phyloP scores from a whole-genome alignment of 2,888 invertebrate genomes.

The Phrixothrix hirtus region DNA sequence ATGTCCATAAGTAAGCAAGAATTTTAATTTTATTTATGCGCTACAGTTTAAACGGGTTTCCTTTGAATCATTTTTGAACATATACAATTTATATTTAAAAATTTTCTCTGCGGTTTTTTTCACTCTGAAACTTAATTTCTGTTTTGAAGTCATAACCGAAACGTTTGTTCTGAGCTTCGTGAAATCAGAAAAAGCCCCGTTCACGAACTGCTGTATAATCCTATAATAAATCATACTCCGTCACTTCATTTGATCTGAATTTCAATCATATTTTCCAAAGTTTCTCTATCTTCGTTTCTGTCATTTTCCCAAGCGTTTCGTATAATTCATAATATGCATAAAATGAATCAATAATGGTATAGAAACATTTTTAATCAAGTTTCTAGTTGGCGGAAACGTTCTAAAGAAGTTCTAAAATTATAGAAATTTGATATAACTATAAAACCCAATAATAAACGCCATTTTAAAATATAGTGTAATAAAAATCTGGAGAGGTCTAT shows the following conservation, averaged over 20 bases:
- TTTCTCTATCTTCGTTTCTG: constrained; percentile 16
- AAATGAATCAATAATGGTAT: neutral
- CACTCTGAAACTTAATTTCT: constrained; percentile 6
- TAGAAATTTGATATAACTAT: constrained; percentile 7
- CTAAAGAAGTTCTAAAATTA: constrained; percentile 8
- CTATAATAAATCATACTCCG: constrained; percentile 44
- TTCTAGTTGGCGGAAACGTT: constrained; percentile 6
- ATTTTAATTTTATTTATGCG: constrained; percentile 23
- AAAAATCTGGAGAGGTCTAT: constrained; percentile 4
- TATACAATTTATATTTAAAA: no score
- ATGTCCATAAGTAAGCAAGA: constrained; percentile 33
- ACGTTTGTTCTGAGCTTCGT: constrained; percentile 15
- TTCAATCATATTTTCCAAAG: constrained; percentile 18
- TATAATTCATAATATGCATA: neutral
- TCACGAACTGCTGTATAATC: constrained; percentile 43
- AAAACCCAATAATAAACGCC: constrained; percentile 14
- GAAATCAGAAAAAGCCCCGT: constrained; percentile 13
- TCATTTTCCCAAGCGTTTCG: constrained; percentile 12
- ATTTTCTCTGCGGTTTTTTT: no score
- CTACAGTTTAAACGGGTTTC: constrained; percentile 17
- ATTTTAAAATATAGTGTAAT: constrained; percentile 8
- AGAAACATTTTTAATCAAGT: no score
- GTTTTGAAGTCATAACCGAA: constrained; percentile 23
- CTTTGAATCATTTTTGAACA: no score
- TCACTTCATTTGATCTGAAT: constrained; percentile 23